Conservation (phyloP, 2,797 vertebrate genomes). For the Naso thynnoides region DNA sequence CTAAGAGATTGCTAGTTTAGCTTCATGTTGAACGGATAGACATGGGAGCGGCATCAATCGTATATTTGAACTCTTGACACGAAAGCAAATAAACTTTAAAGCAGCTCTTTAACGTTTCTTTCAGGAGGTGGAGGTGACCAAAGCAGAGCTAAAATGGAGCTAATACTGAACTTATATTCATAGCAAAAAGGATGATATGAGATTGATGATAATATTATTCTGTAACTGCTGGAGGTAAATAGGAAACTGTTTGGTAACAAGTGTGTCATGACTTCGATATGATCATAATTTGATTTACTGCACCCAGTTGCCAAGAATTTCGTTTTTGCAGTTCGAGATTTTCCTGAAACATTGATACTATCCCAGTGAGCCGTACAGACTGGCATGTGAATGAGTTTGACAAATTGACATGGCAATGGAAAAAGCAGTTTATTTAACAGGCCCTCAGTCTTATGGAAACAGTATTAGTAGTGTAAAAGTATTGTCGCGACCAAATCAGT, state of each 20-base stretch:
- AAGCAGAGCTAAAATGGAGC: neutral
- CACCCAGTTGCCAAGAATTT: too few relatives aligned
- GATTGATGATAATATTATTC: neutral
- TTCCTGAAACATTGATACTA: neutral
- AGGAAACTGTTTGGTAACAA: neutral
- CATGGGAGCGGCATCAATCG: neutral
- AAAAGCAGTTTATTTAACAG: slow-evolving; percentile 35
- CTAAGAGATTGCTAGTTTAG: neutral
- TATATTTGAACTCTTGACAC: neutral
- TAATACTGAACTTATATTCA: neutral
- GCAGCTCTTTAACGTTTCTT: neutral
- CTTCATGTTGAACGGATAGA: neutral
- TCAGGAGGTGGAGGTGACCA: neutral
- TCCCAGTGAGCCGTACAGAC: slow-evolving; percentile 4
- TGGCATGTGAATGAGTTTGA: slow-evolving; percentile 33
- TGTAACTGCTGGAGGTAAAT: neutral
- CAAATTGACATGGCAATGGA: slow-evolving; percentile 21
- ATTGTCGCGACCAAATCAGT: slow-evolving; percentile 68
- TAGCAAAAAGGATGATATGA: neutral
- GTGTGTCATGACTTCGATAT: neutral
- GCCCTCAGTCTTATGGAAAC: slow-evolving; percentile 52
- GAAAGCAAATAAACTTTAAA: neutral
- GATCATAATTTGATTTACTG: too few relatives aligned
- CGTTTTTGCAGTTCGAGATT: too few relatives aligned
- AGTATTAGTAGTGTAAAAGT: slow-evolving; percentile 56